These are phyloP conservation scores for Cyanistes caeruleus DNA, from an alignment of 2,113 vertebrate species.

Conservation along the genomic window DNA sequence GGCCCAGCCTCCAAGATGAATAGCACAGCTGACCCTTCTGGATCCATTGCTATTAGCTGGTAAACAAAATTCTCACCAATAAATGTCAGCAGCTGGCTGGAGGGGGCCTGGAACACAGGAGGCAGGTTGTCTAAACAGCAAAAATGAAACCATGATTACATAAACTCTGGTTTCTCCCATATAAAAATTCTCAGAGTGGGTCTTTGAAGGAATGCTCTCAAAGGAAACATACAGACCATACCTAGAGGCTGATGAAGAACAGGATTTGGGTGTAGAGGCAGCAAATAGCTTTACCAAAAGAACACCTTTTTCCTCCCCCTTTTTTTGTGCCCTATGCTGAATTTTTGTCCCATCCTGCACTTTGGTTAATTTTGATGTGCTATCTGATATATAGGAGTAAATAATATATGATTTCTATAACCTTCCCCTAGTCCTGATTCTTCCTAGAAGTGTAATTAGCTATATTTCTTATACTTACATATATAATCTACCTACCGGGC, in stretches of 20 bases:
- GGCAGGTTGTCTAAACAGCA: constrained; percentile 76
- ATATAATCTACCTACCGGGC: background rate
- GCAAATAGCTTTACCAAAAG: background rate
- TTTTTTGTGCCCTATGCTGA: background rate
- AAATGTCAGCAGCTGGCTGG: constrained; percentile 75
- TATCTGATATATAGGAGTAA: background rate
- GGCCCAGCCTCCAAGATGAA: constrained; percentile 80
- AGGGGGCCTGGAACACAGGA: constrained; percentile 77
- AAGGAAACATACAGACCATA: background rate
- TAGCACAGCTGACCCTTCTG: constrained; percentile 81
- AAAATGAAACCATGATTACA: constrained; percentile 45
- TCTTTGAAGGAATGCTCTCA: background rate
- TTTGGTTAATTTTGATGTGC: background rate
- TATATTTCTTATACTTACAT: background rate
- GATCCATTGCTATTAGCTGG: constrained; percentile 79
- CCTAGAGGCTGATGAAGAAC: background rate
- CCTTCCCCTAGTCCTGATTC: background rate
- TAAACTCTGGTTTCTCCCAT: background rate
- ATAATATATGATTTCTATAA: background rate
- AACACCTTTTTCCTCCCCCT: background rate
- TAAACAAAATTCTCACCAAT: constrained; percentile 84
- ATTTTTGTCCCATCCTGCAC: background rate
- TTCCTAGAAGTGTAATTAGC: background rate
- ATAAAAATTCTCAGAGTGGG: background rate
- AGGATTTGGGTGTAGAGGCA: background rate